A percentile compares a stretch with the other conserved stretches of the same genome.
phyloP scores from a whole-genome alignment of 2,888 invertebrate genomes.

The Drosophila borealis region DNA sequence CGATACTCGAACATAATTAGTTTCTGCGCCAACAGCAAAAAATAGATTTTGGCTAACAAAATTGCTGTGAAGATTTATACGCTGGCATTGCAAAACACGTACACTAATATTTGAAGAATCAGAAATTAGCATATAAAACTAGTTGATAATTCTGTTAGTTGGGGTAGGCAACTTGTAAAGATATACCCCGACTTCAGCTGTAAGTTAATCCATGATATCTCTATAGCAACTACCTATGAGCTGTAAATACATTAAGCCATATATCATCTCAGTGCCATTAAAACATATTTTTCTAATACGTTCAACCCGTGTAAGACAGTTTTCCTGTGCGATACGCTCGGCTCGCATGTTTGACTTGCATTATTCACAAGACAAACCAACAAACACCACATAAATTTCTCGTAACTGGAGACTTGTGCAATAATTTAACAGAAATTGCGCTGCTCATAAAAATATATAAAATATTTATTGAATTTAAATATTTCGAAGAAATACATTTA shows the following conservation, averaged over 20 bases:
- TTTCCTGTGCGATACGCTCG: constrained; percentile 1
- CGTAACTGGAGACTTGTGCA: constrained; percentile 47
- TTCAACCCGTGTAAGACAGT: constrained; percentile 2
- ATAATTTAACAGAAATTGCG: constrained; percentile 68
- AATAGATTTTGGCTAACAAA: constrained; percentile 35
- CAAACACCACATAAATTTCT: constrained; percentile 56
- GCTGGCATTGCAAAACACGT: constrained; percentile 36
- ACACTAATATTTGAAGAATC: constrained; percentile 9
- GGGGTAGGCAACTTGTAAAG: too few species aligned
- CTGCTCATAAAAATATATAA: constrained; percentile 66
- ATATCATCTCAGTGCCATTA: not conserved
- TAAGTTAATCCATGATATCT: constrained; percentile 7
- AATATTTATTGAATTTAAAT: constrained; percentile 76
- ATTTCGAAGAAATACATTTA: constrained; percentile 20
- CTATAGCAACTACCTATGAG: not conserved
- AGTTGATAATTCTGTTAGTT: too few species aligned
- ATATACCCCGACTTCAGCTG: constrained; percentile 7
- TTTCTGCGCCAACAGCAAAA: constrained; percentile 40
- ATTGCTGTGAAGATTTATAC: constrained; percentile 60
- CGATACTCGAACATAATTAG: constrained; percentile 69
- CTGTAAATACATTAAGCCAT: not conserved
- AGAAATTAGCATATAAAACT: not conserved
- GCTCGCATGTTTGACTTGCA: constrained; percentile 58
- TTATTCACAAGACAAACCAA: constrained; percentile 53
- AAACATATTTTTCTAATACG: constrained; percentile 1